Base-by-base conservation (phyloP, 1,140 invertebrate species). In the Zaprionus capensis region DNA sequence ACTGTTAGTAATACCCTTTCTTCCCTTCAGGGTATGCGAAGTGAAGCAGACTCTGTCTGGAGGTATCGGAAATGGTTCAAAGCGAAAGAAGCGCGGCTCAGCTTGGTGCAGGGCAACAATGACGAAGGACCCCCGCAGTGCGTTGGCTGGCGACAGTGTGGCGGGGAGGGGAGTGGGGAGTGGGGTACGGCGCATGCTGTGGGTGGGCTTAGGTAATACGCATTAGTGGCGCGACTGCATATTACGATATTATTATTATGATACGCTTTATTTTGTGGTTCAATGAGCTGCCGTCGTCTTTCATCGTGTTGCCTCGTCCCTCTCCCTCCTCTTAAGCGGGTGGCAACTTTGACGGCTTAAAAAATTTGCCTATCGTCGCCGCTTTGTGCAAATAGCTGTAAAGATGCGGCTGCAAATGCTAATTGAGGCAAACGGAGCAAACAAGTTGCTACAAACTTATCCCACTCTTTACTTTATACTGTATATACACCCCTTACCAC, bases 211-310 rank as follows among this genome's bases (percentile, higher is more conserved):
- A 88, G 84, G 84, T 90, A 90, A 90, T 90, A 85, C 85, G 85
- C 85, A 90, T 90, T 90, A 90, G 85, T 82, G 84, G 66, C 79
- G 71, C 87, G 87, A 78, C 84, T 87, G 88, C 88, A 91, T 91
- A 91, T 88, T 85, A 85, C 84, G 80, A 88, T 87, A 82, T 88
- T 82, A 88, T 91, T 91, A 91, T 91, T 82, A 91, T 91, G 87
- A 91, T 91, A 91, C 77, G 87, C 87, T 91, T 90, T 91, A 91
- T 91, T 91, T 87, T 84, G 88, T 91, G 88, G 88, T 91, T 91
- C 88, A 91, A 87, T 91, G 88, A 80, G 81, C 73, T 51, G 82
- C 63, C 49, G 69, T 22, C 73, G 68, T 73, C 67, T 71, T 66
- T 71, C 55, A 70, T 70, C 53, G 38, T 20, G 24, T 55, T 67